These are phyloP conservation scores for Hyaena hyaena DNA, from an alignment of 2,113 vertebrate genomes.

Conservation along the genomic window DNA sequence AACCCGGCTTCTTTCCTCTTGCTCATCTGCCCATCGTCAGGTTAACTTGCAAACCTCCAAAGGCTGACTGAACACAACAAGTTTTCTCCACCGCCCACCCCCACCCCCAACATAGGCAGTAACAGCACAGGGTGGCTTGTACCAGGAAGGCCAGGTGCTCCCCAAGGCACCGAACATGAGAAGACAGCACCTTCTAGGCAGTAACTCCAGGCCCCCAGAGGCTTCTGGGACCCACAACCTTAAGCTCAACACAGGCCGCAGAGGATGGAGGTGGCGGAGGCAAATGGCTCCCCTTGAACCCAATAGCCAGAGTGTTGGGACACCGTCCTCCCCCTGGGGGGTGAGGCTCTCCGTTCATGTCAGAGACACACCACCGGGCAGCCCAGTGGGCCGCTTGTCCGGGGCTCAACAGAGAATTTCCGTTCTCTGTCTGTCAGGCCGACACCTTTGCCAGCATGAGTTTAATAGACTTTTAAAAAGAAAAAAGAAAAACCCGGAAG, in stretches of 20 bases:
- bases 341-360: background rate
- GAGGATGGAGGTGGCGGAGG: background rate
- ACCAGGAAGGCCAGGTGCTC: background rate
- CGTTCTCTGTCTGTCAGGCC: background rate
- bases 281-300: background rate
- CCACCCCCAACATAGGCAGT: background rate
- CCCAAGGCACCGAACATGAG: accelerated
- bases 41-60: background rate
- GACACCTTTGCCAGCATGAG: background rate
- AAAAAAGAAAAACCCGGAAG: background rate
- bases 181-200: background rate
- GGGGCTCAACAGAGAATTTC: background rate
- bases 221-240: background rate
- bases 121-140: background rate
- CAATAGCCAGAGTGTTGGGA: background rate
- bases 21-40: background rate
- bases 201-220: background rate
- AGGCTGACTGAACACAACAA: background rate
- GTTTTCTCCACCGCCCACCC: background rate
- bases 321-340: background rate
- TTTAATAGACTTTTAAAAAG: slow-evolving; percentile 39
- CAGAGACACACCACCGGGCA: background rate
- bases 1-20: background rate
- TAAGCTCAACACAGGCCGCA: background rate
- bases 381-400: background rate